Evolutionary conservation across 2,888 invertebrate genomes (phyloP), one percentile per base, ranked within the genome.

Genomic region (Ischnura elegans): DNA sequence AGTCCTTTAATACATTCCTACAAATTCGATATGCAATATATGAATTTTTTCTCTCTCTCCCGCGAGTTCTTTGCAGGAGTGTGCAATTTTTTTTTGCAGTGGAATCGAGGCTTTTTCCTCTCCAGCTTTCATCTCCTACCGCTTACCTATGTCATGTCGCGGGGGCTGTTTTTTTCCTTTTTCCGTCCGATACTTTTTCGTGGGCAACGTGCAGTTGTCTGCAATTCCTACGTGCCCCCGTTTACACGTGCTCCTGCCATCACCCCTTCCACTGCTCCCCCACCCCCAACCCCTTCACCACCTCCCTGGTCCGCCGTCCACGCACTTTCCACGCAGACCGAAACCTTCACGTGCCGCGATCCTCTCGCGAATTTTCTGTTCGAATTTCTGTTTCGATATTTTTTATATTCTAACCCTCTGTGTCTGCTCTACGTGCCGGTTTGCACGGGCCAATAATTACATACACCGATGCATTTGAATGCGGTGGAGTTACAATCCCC

Each of bases 81-180:
- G n/a, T 90, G 90, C 61, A 90, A 90, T 90, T 51, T 90, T 90
- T 90, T 51, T 90, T 90, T 90, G 55, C 90, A 43, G 90, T n/a
- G 45, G 61, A 61, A 42, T 90, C 66, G 16, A 36, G 90, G 61
- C 61, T 76, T 76, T 76, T 76, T 76, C 10, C 36, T 36, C 76
- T 36, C 76, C 36, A 16, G 36, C 90, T 43, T 61, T 90, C 43
- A 43, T 86, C 61, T 61, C 42, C 90, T 66, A 55, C 43, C 61
- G 76, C 43, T 61, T n/a, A n/a, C n/a, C n/a, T 90, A 66, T 90
- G 87, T 90, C 55, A 61, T 55, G 21, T 43, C 55, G 90, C 42
- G n/a, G 61, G 87, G 36, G 36, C 3, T 29, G 8, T 76, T 76
- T 76, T 76, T 76, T 76, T 76, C 76, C 76, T 76, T 10, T 13